Evolutionary conservation across 2,797 vertebrate genomes (phyloP).

Genomic region (Lacerta viridis): DNA sequence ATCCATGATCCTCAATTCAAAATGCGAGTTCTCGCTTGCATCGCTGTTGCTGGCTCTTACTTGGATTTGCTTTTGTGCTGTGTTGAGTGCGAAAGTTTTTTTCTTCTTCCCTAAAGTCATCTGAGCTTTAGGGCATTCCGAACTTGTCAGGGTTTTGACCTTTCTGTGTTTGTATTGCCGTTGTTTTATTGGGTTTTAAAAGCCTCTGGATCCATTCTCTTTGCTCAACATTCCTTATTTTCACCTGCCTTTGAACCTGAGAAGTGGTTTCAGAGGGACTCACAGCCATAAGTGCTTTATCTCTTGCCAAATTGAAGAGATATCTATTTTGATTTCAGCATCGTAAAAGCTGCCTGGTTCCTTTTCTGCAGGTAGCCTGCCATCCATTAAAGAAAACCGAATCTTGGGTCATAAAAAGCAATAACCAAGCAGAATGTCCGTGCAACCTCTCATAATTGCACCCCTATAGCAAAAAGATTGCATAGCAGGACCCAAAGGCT

Average conservation of each 20-base stretch:
- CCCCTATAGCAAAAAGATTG: not conserved
- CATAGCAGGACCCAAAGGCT: not conserved
- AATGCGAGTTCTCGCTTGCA: not conserved
- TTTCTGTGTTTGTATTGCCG: slow-evolving; percentile 33
- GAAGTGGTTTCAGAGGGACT: slow-evolving; percentile 59
- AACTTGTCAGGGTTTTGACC: not conserved
- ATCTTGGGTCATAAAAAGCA: not conserved
- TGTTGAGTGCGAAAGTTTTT: not conserved
- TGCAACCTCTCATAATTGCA: not conserved
- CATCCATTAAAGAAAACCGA: slow-evolving; percentile 9
- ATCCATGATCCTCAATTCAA: not conserved
- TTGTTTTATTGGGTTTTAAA: slow-evolving; percentile 55
- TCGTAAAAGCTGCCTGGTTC: slow-evolving; percentile 46
- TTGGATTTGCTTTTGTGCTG: accelerated
- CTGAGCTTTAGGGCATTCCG: accelerated
- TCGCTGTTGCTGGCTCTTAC: not conserved
- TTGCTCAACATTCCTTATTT: not conserved
- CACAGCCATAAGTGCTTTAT: slow-evolving; percentile 61
- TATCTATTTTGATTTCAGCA: slow-evolving; percentile 62
- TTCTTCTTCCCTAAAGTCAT: accelerated
- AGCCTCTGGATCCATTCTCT: slow-evolving; percentile 39
- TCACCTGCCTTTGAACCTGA: slow-evolving; percentile 61
- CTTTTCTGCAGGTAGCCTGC: not conserved
- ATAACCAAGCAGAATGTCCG: not conserved
- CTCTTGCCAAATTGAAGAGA: slow-evolving; percentile 45